phyloP scores from a whole-genome alignment of 2,113 vertebrate genomes.

The Indri indri region DNA sequence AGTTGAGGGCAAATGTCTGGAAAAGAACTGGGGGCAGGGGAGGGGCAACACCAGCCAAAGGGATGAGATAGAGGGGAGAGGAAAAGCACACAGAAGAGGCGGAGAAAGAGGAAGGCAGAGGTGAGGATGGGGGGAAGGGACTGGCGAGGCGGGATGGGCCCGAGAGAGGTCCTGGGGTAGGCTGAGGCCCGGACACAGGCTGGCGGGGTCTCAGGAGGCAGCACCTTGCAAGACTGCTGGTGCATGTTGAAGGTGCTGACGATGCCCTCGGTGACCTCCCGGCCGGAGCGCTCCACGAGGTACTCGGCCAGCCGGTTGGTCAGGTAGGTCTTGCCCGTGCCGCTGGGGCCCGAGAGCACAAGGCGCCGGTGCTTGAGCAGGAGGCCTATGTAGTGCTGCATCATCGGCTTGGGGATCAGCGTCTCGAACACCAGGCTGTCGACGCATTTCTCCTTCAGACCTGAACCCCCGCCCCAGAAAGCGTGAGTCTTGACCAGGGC shows the following conservation, averaged over 20 bases:
- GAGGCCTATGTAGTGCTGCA: constrained; percentile 96
- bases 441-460: constrained; percentile 93
- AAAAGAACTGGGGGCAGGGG: not conserved
- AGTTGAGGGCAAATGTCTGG: not conserved
- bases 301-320: constrained; percentile 94
- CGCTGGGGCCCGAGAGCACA: constrained; percentile 94
- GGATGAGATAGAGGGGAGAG: fast-evolving
- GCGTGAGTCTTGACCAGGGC: not conserved
- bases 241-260: constrained; percentile 97
- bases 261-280: constrained; percentile 86
- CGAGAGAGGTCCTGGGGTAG: not conserved
- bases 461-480: constrained; percentile 77
- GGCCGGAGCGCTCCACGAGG: constrained; percentile 91
- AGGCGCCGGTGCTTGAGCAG: constrained; percentile 95
- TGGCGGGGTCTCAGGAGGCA: fast-evolving
- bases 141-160: fast-evolving
- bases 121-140: fast-evolving
- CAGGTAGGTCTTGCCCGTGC: constrained; percentile 96
- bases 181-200: not conserved
- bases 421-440: constrained; percentile 97
- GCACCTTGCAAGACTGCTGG: constrained; percentile 95
- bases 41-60: not conserved
- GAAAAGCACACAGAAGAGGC: not conserved
- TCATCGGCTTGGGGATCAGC: constrained; percentile 96
- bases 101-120: fast-evolving